Percentiles rank a stretch among this genome's conserved stretches.
These are phyloP conservation scores for Pungitius pungitius DNA, from an alignment of 2,113 vertebrate species.

Conservation along the genomic window DNA sequence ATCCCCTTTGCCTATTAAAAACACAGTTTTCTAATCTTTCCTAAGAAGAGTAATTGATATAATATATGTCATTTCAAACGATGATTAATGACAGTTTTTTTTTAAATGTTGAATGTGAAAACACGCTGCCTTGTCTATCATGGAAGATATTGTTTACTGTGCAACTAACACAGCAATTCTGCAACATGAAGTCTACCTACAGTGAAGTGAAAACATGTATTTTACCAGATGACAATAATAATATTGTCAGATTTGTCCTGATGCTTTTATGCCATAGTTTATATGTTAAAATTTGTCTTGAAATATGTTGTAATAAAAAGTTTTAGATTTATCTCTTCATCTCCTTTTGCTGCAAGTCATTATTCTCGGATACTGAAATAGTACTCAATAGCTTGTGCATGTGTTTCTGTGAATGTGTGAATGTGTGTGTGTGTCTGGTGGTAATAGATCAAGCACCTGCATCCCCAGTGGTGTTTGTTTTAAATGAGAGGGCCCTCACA, in stretches of 20 bases:
- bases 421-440: not conserved
- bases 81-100: not conserved
- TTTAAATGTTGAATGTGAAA: not conserved
- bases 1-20: constrained; percentile 17
- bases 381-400: constrained; percentile 10
- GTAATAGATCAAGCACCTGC: constrained; percentile 48
- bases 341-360: constrained; percentile 27
- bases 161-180: constrained; percentile 6
- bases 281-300: constrained; percentile 14
- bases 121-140: not conserved
- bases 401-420: not conserved
- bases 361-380: constrained; percentile 27
- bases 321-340: constrained; percentile 14
- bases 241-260: constrained; percentile 8
- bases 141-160: not conserved
- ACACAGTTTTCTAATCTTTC: not conserved
- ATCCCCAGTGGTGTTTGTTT: constrained; percentile 66
- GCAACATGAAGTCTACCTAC: constrained; percentile 1
- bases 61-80: constrained; percentile 6
- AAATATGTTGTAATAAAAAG: constrained; percentile 7
- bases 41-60: not conserved
- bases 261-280: not conserved
- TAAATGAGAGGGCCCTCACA: constrained; percentile 66
- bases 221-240: not conserved
- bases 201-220: not conserved